Percentiles rank a stretch among this genome's conserved stretches.
Conservation (phyloP, 1,140 invertebrate genomes). For the Drosophila rufa region DNA sequence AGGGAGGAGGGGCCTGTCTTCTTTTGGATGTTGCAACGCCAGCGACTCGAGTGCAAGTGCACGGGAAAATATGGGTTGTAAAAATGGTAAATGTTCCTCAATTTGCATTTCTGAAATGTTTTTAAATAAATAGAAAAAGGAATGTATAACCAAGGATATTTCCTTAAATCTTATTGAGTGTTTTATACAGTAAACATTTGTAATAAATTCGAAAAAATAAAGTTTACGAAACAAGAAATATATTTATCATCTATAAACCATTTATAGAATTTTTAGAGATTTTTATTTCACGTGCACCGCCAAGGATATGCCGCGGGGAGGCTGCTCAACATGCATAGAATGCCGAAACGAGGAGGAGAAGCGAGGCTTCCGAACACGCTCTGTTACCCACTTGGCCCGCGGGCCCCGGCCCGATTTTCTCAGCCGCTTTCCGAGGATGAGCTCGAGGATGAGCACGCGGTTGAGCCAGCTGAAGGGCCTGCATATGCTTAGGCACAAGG, state of each 20-base stretch:
- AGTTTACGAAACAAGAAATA: background rate
- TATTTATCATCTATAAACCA: background rate
- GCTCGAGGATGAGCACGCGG: conserved; percentile 2
- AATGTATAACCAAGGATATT: background rate
- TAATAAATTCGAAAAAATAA: too few species aligned
- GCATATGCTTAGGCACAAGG: conserved; percentile 63
- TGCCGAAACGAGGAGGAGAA: conserved; percentile 7
- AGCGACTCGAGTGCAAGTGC: conserved; percentile 36
- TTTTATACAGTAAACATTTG: background rate
- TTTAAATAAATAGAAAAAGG: background rate
- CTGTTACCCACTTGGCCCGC: conserved; percentile 51
- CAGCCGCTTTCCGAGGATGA: conserved; percentile 53
- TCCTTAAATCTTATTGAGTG: background rate
- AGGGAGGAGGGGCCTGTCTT: background rate
- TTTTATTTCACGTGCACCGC: conserved; percentile 7
- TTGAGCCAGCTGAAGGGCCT: conserved; percentile 19
- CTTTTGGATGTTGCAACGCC: conserved; percentile 20
- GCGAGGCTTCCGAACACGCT: conserved; percentile 32
- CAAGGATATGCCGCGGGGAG: conserved; percentile 52
- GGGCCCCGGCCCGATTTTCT: conserved; percentile 52
- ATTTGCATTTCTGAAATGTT: too few species aligned
- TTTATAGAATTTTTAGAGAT: background rate
- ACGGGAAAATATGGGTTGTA: background rate
- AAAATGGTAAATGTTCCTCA: too few species aligned
- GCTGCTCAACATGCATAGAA: conserved; percentile 44